Percentiles rank a stretch among this genome's conserved stretches.
phyloP scores from a whole-genome alignment of 53 echinoderm and acorn worm species.

The Arbacia lixula region DNA sequence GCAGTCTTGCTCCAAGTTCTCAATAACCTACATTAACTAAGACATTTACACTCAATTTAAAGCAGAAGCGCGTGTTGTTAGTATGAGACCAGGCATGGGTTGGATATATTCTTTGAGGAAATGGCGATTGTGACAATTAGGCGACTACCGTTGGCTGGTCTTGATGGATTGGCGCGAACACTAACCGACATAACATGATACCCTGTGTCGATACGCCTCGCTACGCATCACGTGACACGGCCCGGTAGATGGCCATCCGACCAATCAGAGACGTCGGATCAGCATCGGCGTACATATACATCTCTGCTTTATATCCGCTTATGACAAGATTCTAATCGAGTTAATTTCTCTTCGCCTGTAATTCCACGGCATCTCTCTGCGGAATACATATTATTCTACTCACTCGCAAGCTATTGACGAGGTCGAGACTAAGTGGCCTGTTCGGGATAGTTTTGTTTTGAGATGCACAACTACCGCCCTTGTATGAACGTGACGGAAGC shows the following conservation, averaged over 20 bases:
- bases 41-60: too few species aligned
- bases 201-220: conserved; percentile 35
- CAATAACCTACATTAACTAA: too few species aligned
- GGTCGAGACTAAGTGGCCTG: conserved; percentile 40
- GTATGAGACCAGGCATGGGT: too few species aligned
- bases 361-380: conserved; percentile 10
- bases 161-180: conserved; percentile 5
- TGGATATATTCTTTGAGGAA: too few species aligned
- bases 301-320: conserved; percentile 19
- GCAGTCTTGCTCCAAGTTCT: too few species aligned
- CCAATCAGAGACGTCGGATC: conserved; percentile 30
- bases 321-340: conserved; percentile 45
- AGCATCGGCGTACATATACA: conserved; percentile 27
- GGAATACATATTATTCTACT: too few species aligned
- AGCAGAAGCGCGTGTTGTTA: too few species aligned
- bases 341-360: conserved; percentile 29
- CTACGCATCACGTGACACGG: conserved; percentile 47
- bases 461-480: too few species aligned
- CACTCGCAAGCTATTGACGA: conserved; percentile 18
- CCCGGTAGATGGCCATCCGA: conserved; percentile 30
- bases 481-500: too few species aligned
- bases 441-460: too few species aligned
- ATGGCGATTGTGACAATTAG: conserved; percentile 18
- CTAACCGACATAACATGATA: conserved; percentile 10
- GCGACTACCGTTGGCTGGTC: background rate